These are phyloP conservation scores for Caenorhabditis drosophilae DNA, from an alignment of 2,888 invertebrate species.

Conservation along the genomic window DNA sequence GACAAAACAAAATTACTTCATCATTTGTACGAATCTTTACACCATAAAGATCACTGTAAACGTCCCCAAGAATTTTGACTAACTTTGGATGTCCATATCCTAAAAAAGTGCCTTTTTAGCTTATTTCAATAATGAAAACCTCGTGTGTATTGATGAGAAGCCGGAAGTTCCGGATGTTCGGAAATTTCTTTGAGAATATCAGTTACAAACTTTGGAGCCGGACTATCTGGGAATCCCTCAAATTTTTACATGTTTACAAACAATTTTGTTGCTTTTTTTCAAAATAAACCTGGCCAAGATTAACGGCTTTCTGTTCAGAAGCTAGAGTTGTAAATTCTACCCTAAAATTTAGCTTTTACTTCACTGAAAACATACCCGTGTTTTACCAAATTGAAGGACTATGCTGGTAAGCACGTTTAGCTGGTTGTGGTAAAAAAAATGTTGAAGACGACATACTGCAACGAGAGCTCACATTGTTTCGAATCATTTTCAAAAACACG, in stretches of 20 bases:
- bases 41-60: conserved; percentile 82
- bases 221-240: conserved; percentile 67
- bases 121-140: conserved; percentile 15
- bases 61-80: conserved; percentile 81
- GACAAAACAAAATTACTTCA: too few relatives aligned
- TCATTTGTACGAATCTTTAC: conserved; percentile 82
- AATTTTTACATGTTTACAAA: too few relatives aligned
- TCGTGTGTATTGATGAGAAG: conserved; percentile 65
- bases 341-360: conserved; percentile 51
- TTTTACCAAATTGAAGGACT: conserved; percentile 51
- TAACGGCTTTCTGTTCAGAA: conserved; percentile 65
- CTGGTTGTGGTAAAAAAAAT: conserved; percentile 30
- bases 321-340: conserved; percentile 68
- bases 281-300: conserved; percentile 64
- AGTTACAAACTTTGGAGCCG: conserved; percentile 63
- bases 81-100: conserved; percentile 74
- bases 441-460: conserved; percentile 5
- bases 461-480: too few relatives aligned
- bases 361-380: neutral
- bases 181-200: conserved; percentile 59
- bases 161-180: conserved; percentile 54
- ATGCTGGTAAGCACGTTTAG: conserved; percentile 32
- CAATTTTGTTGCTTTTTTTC: neutral
- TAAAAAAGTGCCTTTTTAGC: too few relatives aligned
- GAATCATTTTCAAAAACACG: too few relatives aligned